Evolutionary conservation across 1,140 invertebrate genomes (phyloP).

Genomic region (Bemisia tabaci): DNA sequence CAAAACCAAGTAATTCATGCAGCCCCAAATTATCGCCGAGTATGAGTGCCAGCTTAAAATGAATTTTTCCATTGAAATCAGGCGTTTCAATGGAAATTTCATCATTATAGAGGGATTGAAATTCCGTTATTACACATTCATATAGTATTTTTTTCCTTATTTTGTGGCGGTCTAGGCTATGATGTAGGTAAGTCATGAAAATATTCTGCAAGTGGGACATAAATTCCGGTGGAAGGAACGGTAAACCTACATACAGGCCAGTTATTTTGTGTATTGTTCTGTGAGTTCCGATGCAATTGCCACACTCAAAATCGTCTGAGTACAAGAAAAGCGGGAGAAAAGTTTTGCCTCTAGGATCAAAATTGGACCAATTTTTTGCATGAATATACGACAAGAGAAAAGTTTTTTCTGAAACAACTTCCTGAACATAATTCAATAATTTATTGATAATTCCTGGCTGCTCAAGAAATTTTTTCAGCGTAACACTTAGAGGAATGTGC

Average conservation of each 20-base stretch:
- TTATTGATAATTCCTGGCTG: too few relatives aligned
- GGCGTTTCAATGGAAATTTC: constrained; percentile 2
- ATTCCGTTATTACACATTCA: too few relatives aligned
- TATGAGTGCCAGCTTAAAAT: constrained; percentile 15
- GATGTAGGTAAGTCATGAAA: constrained; percentile 16
- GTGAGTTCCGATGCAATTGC: constrained; percentile 17
- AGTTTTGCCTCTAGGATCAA: too few relatives aligned
- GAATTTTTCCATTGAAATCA: not conserved
- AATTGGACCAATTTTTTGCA: too few relatives aligned
- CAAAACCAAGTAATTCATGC: constrained; percentile 18
- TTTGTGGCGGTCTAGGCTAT: constrained; percentile 15
- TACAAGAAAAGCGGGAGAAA: constrained; percentile 13
- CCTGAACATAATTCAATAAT: too few relatives aligned
- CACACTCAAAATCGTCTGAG: constrained; percentile 20
- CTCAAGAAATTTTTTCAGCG: constrained; percentile 17
- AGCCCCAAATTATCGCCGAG: constrained; percentile 20
- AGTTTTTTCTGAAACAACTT: too few relatives aligned
- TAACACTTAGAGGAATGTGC: constrained; percentile 15
- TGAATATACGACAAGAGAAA: too few relatives aligned
- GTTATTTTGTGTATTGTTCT: constrained; percentile 17
- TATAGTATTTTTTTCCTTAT: constrained; percentile 15
- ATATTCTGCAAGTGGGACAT: constrained; percentile 18
- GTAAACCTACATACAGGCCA: constrained; percentile 16
- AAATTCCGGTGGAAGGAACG: constrained; percentile 17
- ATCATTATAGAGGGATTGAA: constrained; percentile 1